phyloP scores from a whole-genome alignment of 2,797 vertebrate genomes.

The Psittacula echo region DNA sequence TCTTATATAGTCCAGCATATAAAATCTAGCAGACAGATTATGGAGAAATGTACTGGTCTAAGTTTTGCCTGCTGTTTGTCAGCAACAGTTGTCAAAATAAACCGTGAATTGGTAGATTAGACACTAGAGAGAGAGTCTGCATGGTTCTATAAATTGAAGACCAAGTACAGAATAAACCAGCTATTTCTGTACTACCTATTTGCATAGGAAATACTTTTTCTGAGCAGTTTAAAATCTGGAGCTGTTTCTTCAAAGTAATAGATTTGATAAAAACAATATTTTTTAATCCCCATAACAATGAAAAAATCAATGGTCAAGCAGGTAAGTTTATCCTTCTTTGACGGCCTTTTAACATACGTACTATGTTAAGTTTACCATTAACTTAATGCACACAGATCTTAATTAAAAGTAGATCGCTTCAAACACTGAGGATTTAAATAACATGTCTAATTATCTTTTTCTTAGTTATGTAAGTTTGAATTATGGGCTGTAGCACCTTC shows the following conservation, averaged over 20 bases:
- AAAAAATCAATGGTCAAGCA: neutral
- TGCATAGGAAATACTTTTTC: neutral
- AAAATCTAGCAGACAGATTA: neutral
- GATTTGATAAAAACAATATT: neutral
- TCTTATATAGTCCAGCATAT: neutral
- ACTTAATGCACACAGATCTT: neutral
- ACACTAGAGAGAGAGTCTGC: neutral
- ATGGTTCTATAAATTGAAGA: neutral
- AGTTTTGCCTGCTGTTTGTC: neutral
- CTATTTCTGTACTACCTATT: neutral
- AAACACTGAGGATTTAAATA: neutral
- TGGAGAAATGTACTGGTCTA: neutral
- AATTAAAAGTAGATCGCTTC: neutral
- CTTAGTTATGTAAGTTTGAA: neutral
- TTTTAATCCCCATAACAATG: neutral
- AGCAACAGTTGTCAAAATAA: neutral
- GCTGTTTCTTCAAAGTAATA: neutral
- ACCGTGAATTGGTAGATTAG: neutral
- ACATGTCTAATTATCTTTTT: neutral
- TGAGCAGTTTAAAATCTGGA: neutral
- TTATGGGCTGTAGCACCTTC: neutral
- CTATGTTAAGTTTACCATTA: neutral
- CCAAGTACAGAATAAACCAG: neutral
- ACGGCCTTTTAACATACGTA: neutral
- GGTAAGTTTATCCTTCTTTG: neutral